Conservation (phyloP, 2,888 invertebrate species). For the Branchellion lobata region DNA sequence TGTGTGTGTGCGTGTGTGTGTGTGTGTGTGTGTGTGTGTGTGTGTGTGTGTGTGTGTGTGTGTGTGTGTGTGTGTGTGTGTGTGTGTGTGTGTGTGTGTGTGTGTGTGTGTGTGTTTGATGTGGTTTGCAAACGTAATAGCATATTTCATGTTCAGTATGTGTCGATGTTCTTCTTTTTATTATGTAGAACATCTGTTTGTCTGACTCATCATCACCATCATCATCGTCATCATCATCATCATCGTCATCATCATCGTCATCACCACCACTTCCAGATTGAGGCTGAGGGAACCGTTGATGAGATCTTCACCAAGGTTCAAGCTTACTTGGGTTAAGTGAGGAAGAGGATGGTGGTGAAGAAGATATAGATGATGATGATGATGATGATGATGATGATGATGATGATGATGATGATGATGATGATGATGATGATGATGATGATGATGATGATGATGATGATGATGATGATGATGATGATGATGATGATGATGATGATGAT, state of each 20-base stretch:
- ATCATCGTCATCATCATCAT: conserved; percentile 40
- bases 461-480: conserved; percentile 31
- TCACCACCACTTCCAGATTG: conserved; percentile 53
- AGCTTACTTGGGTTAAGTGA: conserved; percentile 54
- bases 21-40: no score
- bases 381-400: conserved; percentile 4
- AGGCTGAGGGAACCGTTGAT: conserved; percentile 76
- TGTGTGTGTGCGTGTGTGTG: no score
- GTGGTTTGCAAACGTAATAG: no score
- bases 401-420: conserved; percentile 6
- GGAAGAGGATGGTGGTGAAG: no score
- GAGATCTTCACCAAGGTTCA: conserved; percentile 72
- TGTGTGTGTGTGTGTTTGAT: no score
- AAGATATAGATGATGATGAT: neutral
- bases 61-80: no score
- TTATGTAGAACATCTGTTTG: conserved; percentile 5
- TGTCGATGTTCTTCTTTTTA: no score
- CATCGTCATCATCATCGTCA: conserved; percentile 27
- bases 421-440: conserved; percentile 19
- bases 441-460: conserved; percentile 40
- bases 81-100: no score
- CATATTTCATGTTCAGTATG: no score
- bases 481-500: conserved; percentile 27
- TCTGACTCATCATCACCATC: conserved; percentile 26
- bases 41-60: no score